These are phyloP conservation scores for Masticophis lateralis DNA, from an alignment of 2,797 vertebrate species.

Conservation along the genomic window DNA sequence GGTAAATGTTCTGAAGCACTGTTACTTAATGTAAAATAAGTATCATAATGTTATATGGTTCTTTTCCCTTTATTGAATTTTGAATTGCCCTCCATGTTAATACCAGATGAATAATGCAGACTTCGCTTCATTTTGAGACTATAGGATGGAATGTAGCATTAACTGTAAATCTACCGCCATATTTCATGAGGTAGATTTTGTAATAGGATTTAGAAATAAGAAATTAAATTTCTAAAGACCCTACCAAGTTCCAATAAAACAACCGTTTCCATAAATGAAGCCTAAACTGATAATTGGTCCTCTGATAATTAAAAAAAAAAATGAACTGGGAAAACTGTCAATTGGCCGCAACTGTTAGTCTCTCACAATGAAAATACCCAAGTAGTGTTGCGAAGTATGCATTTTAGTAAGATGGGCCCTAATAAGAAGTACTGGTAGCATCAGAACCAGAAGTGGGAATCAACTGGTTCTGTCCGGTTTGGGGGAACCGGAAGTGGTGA, in stretches of 20 bases:
- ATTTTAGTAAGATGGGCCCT: neutral
- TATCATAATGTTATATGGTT: neutral
- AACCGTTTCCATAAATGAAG: neutral
- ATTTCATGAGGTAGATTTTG: rapidly evolving
- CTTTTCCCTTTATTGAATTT: slow-evolving; percentile 10
- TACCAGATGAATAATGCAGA: neutral
- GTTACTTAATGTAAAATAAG: slow-evolving; percentile 24
- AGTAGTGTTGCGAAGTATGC: neutral
- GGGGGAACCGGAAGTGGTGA: no score
- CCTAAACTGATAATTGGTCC: neutral
- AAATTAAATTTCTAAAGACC: neutral
- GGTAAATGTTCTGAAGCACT: slow-evolving; percentile 25
- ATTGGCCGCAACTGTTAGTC: neutral
- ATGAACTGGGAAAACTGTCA: neutral
- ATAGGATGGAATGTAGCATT: neutral
- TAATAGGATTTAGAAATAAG: neutral
- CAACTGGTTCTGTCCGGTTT: no score
- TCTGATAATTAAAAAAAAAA: neutral
- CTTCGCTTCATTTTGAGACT: neutral
- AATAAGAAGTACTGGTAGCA: neutral
- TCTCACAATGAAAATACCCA: neutral
- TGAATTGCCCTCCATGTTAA: slow-evolving; percentile 21
- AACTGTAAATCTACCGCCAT: neutral
- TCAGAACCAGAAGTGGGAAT: no score
- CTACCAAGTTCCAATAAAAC: neutral